Evolutionary conservation across 2,113 vertebrate species (phyloP).

Genomic region (Cryptotis parvus): DNA sequence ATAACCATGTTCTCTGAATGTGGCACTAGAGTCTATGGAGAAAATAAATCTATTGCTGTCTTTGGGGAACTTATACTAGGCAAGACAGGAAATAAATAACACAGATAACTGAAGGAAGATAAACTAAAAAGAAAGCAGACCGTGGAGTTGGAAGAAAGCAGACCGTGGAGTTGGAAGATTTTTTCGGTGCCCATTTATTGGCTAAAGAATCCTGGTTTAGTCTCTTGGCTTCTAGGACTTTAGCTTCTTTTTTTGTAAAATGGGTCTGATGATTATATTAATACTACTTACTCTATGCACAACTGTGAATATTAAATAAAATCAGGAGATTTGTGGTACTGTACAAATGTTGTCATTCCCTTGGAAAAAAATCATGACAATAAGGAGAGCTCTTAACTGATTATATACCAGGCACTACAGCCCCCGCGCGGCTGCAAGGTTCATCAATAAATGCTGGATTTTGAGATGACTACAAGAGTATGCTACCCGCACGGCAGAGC

Average conservation of each 20-base stretch:
- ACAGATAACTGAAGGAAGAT: not conserved
- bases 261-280: not conserved
- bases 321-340: not conserved
- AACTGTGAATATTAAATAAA: not conserved
- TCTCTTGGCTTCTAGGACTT: conserved; percentile 3
- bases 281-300: not conserved
- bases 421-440: too few species aligned
- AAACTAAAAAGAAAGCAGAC: not conserved
- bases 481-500: too few species aligned
- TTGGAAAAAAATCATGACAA: not conserved
- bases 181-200: not conserved
- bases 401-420: not conserved
- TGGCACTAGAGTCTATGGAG: conserved; percentile 48
- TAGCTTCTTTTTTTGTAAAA: conserved; percentile 31
- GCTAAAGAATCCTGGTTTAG: not conserved
- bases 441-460: too few species aligned
- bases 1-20: conserved; percentile 72
- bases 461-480: too few species aligned
- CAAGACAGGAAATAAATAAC: conserved; percentile 59
- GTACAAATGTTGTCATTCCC: not conserved
- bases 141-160: too few species aligned
- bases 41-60: conserved; percentile 73
- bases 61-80: conserved; percentile 54
- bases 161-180: too few species aligned
- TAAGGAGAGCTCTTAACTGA: not conserved